Evolutionary conservation across 2,888 invertebrate genomes (phyloP).

Genomic region (Plusia festucae): DNA sequence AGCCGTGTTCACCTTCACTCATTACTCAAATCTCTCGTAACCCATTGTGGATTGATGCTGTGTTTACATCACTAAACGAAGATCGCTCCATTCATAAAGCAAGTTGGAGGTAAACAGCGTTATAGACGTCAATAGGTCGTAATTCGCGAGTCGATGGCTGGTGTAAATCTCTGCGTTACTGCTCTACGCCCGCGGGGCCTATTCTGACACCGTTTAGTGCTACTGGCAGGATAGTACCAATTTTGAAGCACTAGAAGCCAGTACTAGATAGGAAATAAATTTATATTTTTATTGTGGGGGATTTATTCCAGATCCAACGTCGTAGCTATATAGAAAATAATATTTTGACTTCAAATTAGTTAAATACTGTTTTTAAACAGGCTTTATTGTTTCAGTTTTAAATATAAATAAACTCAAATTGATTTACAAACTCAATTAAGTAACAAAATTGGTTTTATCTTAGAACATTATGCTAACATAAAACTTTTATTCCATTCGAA

Average conservation of each 20-base stretch:
- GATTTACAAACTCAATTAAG: neutral
- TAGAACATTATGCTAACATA: slow-evolving; percentile 16
- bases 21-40: slow-evolving; percentile 37
- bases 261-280: neutral
- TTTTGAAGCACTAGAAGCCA: slow-evolving; percentile 7
- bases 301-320: no score
- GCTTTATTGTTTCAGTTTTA: neutral
- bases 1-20: slow-evolving; percentile 13
- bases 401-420: neutral
- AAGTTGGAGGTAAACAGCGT: slow-evolving; percentile 47
- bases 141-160: slow-evolving; percentile 55
- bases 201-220: slow-evolving; percentile 47
- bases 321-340: neutral
- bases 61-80: slow-evolving; percentile 18
- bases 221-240: slow-evolving; percentile 28
- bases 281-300: no score
- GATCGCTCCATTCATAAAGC: slow-evolving; percentile 33
- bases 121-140: slow-evolving; percentile 58
- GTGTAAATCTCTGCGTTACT: slow-evolving; percentile 64
- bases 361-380: neutral
- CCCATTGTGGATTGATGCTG: slow-evolving; percentile 13
- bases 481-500: slow-evolving; percentile 23
- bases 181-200: slow-evolving; percentile 51
- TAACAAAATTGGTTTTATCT: slow-evolving; percentile 17
- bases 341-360: neutral